Base-by-base conservation (phyloP, 2,797 vertebrate species). In the Crenuchus spilurus region DNA sequence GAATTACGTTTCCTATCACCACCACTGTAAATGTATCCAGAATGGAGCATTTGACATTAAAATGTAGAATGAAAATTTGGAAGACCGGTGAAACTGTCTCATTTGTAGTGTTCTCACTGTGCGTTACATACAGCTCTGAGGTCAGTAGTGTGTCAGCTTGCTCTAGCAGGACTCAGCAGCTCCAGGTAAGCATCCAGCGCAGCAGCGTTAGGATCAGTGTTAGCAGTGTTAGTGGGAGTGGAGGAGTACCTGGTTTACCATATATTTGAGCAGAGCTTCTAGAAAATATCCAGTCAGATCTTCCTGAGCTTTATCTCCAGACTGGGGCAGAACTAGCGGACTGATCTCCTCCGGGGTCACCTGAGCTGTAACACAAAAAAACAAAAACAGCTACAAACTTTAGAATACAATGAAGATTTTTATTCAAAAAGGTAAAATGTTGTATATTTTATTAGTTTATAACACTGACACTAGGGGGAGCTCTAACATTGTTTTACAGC, bases 251-350 rank as follows among this genome's bases (percentile, higher is more conserved):
- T 99, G 98, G 94, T 97, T 99, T 92, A 99, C 98, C 93, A 98
- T 97, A 84, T 99, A 99, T 93, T 99, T 99, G 85, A 99, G 94
- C 85, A 99, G 92, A 70, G 96, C 98, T 92, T 99, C 97, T 76
- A 99, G 91, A 87, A 99, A 99, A 86, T 97, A 99, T 78, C 96
- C 97, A 60, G 96, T 98, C 80, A 97, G 94, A 87, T 99, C 98
- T 85, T 99, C 98, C 89, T 99, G 98, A 89, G 95, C 96, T 92
- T 98, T 99, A 87, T 99, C 98, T 80, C 96, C 96, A 61, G 98
- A 99, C 84, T 99, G 98, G 0, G 97, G 98, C 79, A 96, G 94
- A 73, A 99, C 97, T 85, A 99, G 90, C 70, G 97, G 96, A 67
- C 95, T 97, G 88, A 99, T 97, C 88, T 99, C 98, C 80, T 99